These are phyloP conservation scores for Adineta ricciae DNA, from an alignment of 2,888 invertebrate species.

Conservation along the genomic window DNA sequence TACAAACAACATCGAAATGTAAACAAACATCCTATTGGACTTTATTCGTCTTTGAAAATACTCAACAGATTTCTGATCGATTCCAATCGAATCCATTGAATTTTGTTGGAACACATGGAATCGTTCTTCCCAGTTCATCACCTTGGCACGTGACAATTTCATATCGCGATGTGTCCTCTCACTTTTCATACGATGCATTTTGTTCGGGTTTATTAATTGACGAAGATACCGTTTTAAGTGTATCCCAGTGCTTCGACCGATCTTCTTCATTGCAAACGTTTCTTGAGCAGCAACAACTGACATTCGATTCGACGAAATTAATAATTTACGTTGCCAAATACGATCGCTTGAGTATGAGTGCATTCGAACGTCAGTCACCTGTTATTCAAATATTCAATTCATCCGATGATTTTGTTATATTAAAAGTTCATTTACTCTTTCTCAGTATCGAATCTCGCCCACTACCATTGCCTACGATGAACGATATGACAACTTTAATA, in stretches of 20 bases:
- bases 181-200: conserved; percentile 1
- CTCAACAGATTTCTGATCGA: not conserved
- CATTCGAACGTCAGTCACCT: not conserved
- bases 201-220: not conserved
- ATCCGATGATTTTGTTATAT: not conserved
- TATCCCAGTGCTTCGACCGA: not conserved
- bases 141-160: not conserved
- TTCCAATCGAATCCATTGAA: not conserved
- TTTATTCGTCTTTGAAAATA: not conserved
- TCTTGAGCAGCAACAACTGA: not conserved
- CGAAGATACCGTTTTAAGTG: not conserved
- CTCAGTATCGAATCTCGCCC: not conserved
- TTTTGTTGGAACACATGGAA: not conserved
- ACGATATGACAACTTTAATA: not conserved
- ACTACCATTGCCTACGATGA: not conserved
- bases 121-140: not conserved
- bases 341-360: not conserved
- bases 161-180: not conserved
- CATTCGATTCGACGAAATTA: not conserved
- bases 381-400: not conserved
- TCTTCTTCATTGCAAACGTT: not conserved
- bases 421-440: conserved; percentile 6
- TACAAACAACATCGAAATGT: not conserved
- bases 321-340: not conserved
- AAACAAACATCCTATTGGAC: not conserved